These are phyloP conservation scores for Crax fasciolata DNA, from an alignment of 2,797 vertebrate genomes.

Conservation along the genomic window DNA sequence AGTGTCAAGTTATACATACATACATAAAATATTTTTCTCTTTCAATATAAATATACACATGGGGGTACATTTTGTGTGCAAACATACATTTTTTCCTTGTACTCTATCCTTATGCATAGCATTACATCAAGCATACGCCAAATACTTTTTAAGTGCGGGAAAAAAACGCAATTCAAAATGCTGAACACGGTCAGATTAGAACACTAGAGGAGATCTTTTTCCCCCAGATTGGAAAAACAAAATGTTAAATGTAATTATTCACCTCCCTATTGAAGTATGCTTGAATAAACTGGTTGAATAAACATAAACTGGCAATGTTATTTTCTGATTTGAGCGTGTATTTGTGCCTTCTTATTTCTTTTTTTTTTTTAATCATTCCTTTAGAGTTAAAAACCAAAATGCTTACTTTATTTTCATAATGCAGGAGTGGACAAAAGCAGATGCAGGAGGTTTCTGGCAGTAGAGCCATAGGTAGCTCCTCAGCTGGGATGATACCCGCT, in stretches of 20 bases:
- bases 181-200: background rate
- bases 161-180: conserved; percentile 9
- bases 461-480: background rate
- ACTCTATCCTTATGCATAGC: background rate
- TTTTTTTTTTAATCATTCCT: background rate
- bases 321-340: background rate
- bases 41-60: conserved; percentile 38
- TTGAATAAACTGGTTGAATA: no score
- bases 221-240: background rate
- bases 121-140: conserved; percentile 51
- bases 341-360: background rate
- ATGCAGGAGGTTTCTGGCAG: background rate
- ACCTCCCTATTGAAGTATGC: background rate
- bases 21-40: conserved; percentile 39
- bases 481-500: background rate
- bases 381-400: background rate
- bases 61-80: conserved; percentile 5
- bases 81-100: background rate
- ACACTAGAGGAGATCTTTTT: background rate
- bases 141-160: conserved; percentile 19
- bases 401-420: background rate
- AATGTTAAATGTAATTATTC: background rate
- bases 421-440: background rate
- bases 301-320: background rate
- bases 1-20: conserved; percentile 13